phyloP scores from a whole-genome alignment of 2,888 invertebrate species.

The Ellobium chinense region DNA sequence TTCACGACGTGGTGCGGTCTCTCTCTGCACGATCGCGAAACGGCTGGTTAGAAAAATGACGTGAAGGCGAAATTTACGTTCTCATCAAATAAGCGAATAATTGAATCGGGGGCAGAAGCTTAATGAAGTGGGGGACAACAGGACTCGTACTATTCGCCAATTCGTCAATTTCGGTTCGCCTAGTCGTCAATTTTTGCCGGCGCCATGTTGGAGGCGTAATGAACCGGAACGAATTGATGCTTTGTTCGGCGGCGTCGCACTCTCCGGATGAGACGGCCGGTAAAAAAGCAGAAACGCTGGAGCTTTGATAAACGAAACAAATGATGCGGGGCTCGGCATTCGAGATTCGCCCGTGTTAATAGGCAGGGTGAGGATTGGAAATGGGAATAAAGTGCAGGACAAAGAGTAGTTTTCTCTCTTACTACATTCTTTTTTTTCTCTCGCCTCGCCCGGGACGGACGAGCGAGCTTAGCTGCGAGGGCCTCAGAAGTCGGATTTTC shows the following conservation, averaged over 20 bases:
- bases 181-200: conserved; percentile 32
- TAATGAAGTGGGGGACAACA: conserved; percentile 27
- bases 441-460: conserved; percentile 3
- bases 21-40: too few relatives aligned
- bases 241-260: conserved; percentile 36
- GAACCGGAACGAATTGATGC: conserved; percentile 44
- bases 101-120: conserved; percentile 6
- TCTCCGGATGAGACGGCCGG: conserved; percentile 31
- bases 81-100: conserved; percentile 30
- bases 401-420: conserved; percentile 19
- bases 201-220: conserved; percentile 43
- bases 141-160: conserved; percentile 6
- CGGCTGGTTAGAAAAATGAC: background rate
- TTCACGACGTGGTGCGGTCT: too few relatives aligned
- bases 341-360: conserved; percentile 28
- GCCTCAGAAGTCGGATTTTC: conserved; percentile 20
- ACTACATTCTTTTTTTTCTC: background rate
- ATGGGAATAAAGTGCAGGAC: conserved; percentile 36
- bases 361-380: conserved; percentile 11
- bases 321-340: conserved; percentile 31
- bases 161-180: conserved; percentile 22
- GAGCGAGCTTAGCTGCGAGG: conserved; percentile 3
- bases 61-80: background rate
- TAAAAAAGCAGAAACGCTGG: conserved; percentile 34
- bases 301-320: conserved; percentile 35